phyloP scores from a whole-genome alignment of 2,797 vertebrate genomes.

The Philypnodon macrostomus region DNA sequence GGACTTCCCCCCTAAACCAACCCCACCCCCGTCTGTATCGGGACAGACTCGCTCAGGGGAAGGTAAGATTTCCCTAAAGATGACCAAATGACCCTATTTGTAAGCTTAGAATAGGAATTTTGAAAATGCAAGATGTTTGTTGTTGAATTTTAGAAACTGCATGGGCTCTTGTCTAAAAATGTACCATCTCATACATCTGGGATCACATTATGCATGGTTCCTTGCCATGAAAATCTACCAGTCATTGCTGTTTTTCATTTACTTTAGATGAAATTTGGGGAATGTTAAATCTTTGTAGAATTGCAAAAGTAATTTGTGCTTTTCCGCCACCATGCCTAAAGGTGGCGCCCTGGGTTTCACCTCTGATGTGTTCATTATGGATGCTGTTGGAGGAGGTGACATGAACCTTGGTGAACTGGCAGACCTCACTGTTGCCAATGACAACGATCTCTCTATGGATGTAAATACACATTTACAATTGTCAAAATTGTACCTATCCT shows the following conservation, averaged over 20 bases:
- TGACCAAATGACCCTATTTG: background rate
- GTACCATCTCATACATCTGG: constrained; percentile 39
- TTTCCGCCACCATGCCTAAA: constrained; percentile 46
- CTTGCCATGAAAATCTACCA: constrained; percentile 4
- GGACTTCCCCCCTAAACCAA: constrained; percentile 84
- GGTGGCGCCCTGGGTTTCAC: constrained; percentile 85
- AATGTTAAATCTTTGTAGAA: background rate
- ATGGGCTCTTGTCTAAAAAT: too few relatives aligned
- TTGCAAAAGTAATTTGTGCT: background rate
- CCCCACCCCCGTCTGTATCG: constrained; percentile 76
- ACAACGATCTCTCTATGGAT: constrained; percentile 88
- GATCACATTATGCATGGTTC: constrained; percentile 23
- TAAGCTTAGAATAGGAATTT: too few relatives aligned
- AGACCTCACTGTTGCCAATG: constrained; percentile 90
- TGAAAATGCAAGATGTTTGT: too few relatives aligned
- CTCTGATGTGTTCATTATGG: constrained; percentile 90
- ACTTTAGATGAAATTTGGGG: constrained; percentile 11
- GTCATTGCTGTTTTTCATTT: constrained; percentile 9
- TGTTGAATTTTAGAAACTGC: too few relatives aligned
- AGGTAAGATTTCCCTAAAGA: constrained; percentile 69
- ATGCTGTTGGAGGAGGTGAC: constrained; percentile 85
- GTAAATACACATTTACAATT: constrained; percentile 66
- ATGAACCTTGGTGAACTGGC: constrained; percentile 92
- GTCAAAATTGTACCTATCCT: background rate
- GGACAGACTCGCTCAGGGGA: constrained; percentile 81